These are phyloP conservation scores for Luehdorfia chinensis DNA, from an alignment of 1,140 invertebrate species.

Conservation along the genomic window DNA sequence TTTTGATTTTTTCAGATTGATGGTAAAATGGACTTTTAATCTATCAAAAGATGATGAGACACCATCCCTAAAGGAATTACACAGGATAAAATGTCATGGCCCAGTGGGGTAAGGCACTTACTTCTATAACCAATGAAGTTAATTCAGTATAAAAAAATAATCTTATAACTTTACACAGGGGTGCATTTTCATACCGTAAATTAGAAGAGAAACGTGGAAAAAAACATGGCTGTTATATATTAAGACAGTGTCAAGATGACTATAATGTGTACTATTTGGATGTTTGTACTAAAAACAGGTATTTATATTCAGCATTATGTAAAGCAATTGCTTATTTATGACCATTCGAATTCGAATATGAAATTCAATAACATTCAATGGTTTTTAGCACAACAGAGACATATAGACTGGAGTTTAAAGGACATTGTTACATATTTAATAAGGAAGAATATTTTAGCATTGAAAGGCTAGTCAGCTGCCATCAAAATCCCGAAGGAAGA, in stretches of 20 bases:
- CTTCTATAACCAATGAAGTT: too few species aligned
- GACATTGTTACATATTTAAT: slow-evolving; percentile 59
- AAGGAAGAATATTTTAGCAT: slow-evolving; percentile 79
- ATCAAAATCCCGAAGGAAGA: slow-evolving; percentile 77
- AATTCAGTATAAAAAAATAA: background rate
- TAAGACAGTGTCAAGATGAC: slow-evolving; percentile 87
- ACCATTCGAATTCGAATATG: too few species aligned
- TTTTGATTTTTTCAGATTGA: slow-evolving; percentile 77
- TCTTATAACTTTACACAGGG: slow-evolving; percentile 74
- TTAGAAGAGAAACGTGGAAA: slow-evolving; percentile 86
- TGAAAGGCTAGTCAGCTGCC: slow-evolving; percentile 79
- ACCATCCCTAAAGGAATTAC: slow-evolving; percentile 85
- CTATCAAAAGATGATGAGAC: slow-evolving; percentile 88
- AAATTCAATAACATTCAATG: slow-evolving; percentile 13
- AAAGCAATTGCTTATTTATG: background rate
- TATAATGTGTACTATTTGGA: slow-evolving; percentile 90
- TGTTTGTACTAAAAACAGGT: slow-evolving; percentile 84
- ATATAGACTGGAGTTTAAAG: slow-evolving; percentile 80
- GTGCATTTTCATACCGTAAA: slow-evolving; percentile 89
- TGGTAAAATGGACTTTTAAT: slow-evolving; percentile 93
- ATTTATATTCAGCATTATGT: slow-evolving; percentile 25
- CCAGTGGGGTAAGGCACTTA: slow-evolving; percentile 85
- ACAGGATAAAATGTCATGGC: slow-evolving; percentile 89
- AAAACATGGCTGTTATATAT: slow-evolving; percentile 86
- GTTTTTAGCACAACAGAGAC: slow-evolving; percentile 81